Base-by-base conservation (phyloP, 2,113 vertebrate species). In the Bubo blakistoni region DNA sequence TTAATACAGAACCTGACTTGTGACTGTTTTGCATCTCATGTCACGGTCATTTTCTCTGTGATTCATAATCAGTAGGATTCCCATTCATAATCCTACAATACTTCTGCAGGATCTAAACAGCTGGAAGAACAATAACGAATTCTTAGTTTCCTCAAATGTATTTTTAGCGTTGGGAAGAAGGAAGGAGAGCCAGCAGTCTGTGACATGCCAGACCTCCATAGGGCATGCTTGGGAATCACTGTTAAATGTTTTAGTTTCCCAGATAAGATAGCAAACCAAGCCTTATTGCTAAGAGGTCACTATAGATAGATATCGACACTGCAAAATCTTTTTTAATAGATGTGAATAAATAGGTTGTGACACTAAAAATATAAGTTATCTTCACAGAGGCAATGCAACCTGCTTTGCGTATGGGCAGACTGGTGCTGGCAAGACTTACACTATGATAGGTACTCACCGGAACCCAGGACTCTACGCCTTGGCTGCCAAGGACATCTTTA, bases 391-490 rank as follows among this genome's bases (percentile, higher is more conserved):
- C 80, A 99, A 98, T 63, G 98, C 99, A 76, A 99, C 99, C 67
- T 99, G 99, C 95, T 99, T 99, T 97, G 99, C 99, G 13, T 99
- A 99, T 0, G 99, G 99, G 49, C 99, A 99, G 95, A 99, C 99
- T 47, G 99, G 99, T 85, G 98, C 99, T 80, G 99, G 99, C 49
- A 99, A 99, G 97, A 99, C 99, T 40, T 98, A 99, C 95, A 99
- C 99, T 73, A 99, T 99, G 99, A 98, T 99, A 93, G 99, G 99
- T 40, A 98, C 98, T 92, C 94, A 97, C 10, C 96, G 94, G 61
- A 98, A 97, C 80, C 98, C 98, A 11, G 99, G 99, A 52, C 97
- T 99, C 25, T 99, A 99, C 2, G 98, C 98, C 32, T 90, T 99
- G 96, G 99, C 99, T 80, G 99, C 98, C 46, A 97, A 77, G 94